These are phyloP conservation scores for Psittacus erithacus DNA, from an alignment of 2,113 vertebrate species.

Conservation along the genomic window DNA sequence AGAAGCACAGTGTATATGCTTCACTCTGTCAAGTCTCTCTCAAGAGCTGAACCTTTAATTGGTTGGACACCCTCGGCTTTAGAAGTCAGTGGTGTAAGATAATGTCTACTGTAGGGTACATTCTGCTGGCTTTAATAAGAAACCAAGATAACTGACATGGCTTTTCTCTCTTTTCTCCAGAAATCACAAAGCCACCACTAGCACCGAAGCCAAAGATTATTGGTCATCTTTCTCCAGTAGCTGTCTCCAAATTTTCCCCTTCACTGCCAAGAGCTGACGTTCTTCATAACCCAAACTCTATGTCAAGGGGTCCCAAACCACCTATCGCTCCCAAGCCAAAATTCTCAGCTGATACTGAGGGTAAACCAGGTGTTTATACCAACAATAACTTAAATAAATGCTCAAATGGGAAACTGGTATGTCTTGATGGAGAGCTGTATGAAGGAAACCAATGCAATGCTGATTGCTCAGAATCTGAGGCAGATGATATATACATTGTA, in stretches of 20 bases:
- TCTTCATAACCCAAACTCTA: slow-evolving; percentile 68
- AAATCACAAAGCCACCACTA: slow-evolving; percentile 88
- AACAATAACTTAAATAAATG: slow-evolving; percentile 76
- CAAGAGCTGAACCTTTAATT: not conserved
- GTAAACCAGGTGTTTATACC: slow-evolving; percentile 64
- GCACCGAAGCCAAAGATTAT: slow-evolving; percentile 87
- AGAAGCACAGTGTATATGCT: not conserved
- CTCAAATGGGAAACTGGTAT: slow-evolving; percentile 82
- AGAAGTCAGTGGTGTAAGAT: not conserved
- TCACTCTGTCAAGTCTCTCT: not conserved
- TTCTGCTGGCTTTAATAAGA: not conserved
- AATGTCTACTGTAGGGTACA: not conserved
- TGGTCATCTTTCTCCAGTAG: slow-evolving; percentile 76
- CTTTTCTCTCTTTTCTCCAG: slow-evolving; percentile 79
- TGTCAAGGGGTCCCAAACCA: slow-evolving; percentile 87
- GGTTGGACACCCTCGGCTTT: not conserved
- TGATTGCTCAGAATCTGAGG: slow-evolving; percentile 56
- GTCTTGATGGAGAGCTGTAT: slow-evolving; percentile 68
- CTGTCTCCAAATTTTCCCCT: slow-evolving; percentile 79
- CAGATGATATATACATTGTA: slow-evolving; percentile 64
- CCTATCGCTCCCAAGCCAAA: slow-evolving; percentile 90
- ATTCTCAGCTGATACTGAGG: slow-evolving; percentile 73
- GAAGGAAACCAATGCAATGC: slow-evolving; percentile 49
- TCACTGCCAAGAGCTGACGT: slow-evolving; percentile 80
- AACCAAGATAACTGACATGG: not conserved